Base-by-base conservation (phyloP, 1,140 invertebrate species). In the Zaprionus gabonicus region DNA sequence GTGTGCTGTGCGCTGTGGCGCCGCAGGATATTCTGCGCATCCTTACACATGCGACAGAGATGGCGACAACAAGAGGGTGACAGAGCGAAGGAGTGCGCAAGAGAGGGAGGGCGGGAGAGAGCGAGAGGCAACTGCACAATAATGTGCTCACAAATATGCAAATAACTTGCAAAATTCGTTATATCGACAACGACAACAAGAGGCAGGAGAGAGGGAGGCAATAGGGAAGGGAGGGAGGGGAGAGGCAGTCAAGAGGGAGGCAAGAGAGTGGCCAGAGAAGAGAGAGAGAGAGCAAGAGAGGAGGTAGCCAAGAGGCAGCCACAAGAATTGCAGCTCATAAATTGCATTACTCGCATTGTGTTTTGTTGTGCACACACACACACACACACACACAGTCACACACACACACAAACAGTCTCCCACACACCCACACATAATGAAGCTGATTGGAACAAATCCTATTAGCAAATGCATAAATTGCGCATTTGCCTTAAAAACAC, bases 21-120 rank as follows among this genome's bases (percentile, higher is more conserved):
- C 84, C 84, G 84, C 84, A 88, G 84, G 84, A 88, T 74, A 88
- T 88, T 71, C 85, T 81, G 85, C 84, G 85, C 84, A 88, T 90
- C 84, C 84, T 90, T 88, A 69, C 65, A 70, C 60, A 73, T 64
- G 65, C 46, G 25, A 53, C 41, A 36, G 46, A 34, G 25, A 77
- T 15, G 25, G 53, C 23, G 53, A 27, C 25, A 59, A n/a, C 1
- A 20, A 38, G 10, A 9, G 41, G 60, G 17, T 25, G 44, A 44
- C 41, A 46, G 28, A 53, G 55, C 36, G 27, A 31, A 7, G 9
- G 41, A 25, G 0, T 0, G 60, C 44, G 31, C 9, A 23, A 51
- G 36, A 28, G 17, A 38, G 46, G 34, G 13, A 34, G 9, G 20
- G 9, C 3, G 44, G 1, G 17, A 20, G 44, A 1, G n/a, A 49